Conservation (phyloP, 2,797 vertebrate species). For the Bovichtus diacanthus region DNA sequence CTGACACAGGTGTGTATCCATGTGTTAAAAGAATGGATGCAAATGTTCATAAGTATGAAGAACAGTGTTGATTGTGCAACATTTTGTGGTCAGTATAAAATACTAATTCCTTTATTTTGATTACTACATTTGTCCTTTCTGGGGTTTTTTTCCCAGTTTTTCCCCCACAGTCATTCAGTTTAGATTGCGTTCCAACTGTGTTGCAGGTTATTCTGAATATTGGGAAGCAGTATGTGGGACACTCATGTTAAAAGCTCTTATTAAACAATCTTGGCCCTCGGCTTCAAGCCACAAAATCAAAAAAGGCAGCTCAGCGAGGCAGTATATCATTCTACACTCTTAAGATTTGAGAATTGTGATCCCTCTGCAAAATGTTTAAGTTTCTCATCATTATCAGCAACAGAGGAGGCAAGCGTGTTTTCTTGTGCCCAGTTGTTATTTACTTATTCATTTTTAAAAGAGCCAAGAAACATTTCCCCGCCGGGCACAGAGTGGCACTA, state of each 20-base stretch:
- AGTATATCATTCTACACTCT: constrained; percentile 30
- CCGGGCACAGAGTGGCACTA: constrained; percentile 35
- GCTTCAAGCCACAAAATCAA: constrained; percentile 34
- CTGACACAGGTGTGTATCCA: constrained; percentile 90
- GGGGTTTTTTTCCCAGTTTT: not conserved
- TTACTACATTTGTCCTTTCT: not conserved
- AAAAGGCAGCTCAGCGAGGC: constrained; percentile 35
- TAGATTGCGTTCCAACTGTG: constrained; percentile 13
- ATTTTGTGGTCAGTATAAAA: constrained; percentile 3
- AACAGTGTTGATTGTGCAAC: not conserved
- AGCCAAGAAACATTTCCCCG: constrained; percentile 60
- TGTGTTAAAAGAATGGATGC: not conserved
- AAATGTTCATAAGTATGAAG: not conserved
- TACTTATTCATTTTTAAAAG: constrained; percentile 56
- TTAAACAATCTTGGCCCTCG: constrained; percentile 26
- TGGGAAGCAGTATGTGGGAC: constrained; percentile 20
- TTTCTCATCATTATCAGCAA: constrained; percentile 29
- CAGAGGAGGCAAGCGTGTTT: constrained; percentile 25
- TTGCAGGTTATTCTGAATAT: constrained; percentile 28
- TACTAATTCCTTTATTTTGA: not conserved
- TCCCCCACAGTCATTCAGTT: not conserved
- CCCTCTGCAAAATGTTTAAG: constrained; percentile 20
- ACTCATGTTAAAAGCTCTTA: constrained; percentile 17
- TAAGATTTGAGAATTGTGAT: constrained; percentile 18
- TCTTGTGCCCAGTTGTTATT: constrained; percentile 62